Base-by-base conservation (phyloP, 1,140 invertebrate genomes). In the Diploscapter pachys region DNA sequence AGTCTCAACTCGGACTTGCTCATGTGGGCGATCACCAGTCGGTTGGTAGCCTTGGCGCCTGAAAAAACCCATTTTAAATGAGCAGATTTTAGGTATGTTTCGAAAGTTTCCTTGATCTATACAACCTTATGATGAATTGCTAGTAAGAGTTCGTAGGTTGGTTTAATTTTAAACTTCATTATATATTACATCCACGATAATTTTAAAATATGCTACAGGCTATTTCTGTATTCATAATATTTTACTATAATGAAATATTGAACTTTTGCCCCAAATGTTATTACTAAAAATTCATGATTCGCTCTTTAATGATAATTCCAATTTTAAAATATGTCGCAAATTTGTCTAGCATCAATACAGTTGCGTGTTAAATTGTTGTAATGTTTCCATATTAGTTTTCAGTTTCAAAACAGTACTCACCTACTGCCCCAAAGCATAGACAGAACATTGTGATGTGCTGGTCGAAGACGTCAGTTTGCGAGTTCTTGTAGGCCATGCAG, bases 1-100 rank as follows among this genome's bases (percentile, higher is more conserved):
- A 97, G 93, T 78, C 93, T 91, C 92, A 99, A 93, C 88, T 96
- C 94, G 88, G 93, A 95, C 87, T 95, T 96, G 3, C 94, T 96
- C 95, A 99, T 98, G 85, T 99, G 95, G 53, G 96, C 96, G 93
- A 76, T 64, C 94, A 98, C 94, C 80, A 99, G 88, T 86, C 93
- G 91, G 89, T 96, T 97, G 57, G 95, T 98, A 72, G 98, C 91
- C 90, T 98, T 94, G 48, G 71, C 71, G 65, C 53, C 94, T 96
- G 83, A 77, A 88, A 80, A 76, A 66, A 5, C 50, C 2, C 8
- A 76, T n/a, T 53, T 78, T 71, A 71, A 59, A 59, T 11, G 57
- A 59, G 31, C 57, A 59, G 57, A 59, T 11, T 59, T 59, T 31
- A 11, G 9, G 31, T 11, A 59, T 11, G 31, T 1, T 11, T 31